A percentile compares a stretch with the other conserved stretches of the same genome.
phyloP scores from a whole-genome alignment of 2,113 vertebrate genomes.

The Podiceps cristatus region DNA sequence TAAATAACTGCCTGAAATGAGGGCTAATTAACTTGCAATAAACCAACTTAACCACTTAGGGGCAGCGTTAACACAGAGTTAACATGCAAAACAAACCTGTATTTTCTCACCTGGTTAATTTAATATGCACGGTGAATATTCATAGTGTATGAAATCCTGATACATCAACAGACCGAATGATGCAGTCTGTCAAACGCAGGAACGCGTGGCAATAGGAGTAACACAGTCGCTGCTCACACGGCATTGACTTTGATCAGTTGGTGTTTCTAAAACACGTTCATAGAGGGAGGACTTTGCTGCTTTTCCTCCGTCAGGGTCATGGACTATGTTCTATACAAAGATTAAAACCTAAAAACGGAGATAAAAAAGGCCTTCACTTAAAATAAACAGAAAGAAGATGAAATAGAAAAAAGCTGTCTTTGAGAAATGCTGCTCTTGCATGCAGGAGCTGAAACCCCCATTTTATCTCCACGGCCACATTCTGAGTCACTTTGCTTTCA shows the following conservation, averaged over 20 bases:
- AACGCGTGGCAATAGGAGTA: neutral
- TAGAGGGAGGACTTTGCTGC: constrained; percentile 69
- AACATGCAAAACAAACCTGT: constrained; percentile 60
- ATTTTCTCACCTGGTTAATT: constrained; percentile 66
- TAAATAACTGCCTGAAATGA: constrained; percentile 34
- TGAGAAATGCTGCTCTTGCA: constrained; percentile 17
- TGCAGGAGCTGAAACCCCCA: neutral
- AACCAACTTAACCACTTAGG: constrained; percentile 74
- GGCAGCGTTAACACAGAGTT: constrained; percentile 73
- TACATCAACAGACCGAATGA: neutral
- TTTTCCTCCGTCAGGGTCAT: constrained; percentile 80
- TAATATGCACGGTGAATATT: constrained; percentile 45
- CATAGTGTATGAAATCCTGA: constrained; percentile 30
- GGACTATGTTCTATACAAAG: constrained; percentile 73
- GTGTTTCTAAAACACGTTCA: neutral
- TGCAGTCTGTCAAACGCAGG: constrained; percentile 19
- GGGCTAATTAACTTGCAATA: constrained; percentile 77
- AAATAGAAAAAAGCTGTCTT: neutral
- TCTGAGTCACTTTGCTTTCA: constrained; percentile 25
- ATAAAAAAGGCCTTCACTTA: constrained; percentile 3
- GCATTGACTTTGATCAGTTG: neutral
- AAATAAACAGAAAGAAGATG: constrained; percentile 35
- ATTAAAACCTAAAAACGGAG: constrained; percentile 77
- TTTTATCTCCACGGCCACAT: constrained; percentile 6
- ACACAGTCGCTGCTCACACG: neutral